phyloP scores from a whole-genome alignment of 1,140 invertebrate species.

The Orius insidiosus region DNA sequence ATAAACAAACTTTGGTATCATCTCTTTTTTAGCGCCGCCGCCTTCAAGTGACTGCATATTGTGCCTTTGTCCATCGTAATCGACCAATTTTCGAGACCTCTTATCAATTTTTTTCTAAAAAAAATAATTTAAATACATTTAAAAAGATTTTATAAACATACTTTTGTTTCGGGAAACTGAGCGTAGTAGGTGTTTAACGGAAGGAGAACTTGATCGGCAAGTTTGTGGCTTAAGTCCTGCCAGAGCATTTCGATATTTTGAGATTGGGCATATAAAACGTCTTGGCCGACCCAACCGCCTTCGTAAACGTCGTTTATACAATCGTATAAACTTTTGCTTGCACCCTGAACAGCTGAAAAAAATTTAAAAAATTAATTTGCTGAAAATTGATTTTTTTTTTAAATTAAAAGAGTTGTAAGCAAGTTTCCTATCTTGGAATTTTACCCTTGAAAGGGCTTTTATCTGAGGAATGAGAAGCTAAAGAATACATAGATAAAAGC shows the following conservation, averaged over 20 bases:
- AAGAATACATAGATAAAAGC: no score
- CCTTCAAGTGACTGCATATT: constrained; percentile 74
- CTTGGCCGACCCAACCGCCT: constrained; percentile 82
- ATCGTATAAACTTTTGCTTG: constrained; percentile 81
- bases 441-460: no score
- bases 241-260: constrained; percentile 83
- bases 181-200: constrained; percentile 86
- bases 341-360: constrained; percentile 66
- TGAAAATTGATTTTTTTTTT: no score
- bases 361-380: no score
- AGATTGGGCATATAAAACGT: constrained; percentile 67
- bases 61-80: constrained; percentile 91
- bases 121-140: constrained; percentile 12
- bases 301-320: constrained; percentile 85
- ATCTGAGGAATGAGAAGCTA: no score
- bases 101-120: constrained; percentile 91
- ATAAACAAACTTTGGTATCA: constrained; percentile 58
- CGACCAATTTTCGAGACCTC: constrained; percentile 87
- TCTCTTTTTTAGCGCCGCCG: constrained; percentile 64
- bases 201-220: constrained; percentile 82
- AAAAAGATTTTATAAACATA: constrained; percentile 26
- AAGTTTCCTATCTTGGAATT: no score
- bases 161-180: constrained; percentile 79
- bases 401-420: no score
- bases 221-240: constrained; percentile 87